Evolutionary conservation across 2,113 vertebrate species (phyloP), one percentile per base, ranked within the genome.

Genomic region (Upupa epops): DNA sequence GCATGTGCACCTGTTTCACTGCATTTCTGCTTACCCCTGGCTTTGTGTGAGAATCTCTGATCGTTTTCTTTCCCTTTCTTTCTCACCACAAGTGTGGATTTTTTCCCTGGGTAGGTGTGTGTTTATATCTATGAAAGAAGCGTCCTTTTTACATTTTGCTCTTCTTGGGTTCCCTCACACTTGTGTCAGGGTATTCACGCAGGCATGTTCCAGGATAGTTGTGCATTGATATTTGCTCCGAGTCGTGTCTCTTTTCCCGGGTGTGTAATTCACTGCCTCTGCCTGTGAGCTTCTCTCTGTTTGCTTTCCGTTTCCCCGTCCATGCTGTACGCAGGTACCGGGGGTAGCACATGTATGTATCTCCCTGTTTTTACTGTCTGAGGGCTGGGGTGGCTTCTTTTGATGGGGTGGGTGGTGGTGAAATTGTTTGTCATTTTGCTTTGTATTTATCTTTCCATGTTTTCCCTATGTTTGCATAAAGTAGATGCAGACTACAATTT

Each of bases 391-490:
- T 12, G 46, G 5, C 7, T 68, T 64, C 68, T 86, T 87, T 70
- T 88, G 55, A 86, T 65, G 93, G 82, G 74, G 76, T 72, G 76
- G 76, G 73, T 34, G 76, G 83, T 46, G 45, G 58, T 81, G 71
- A 83, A 95, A 96, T 73, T 94, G 89, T 96, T 97, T 95, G 74
- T 95, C 95, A 88, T 97, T 97, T 97, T 84, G 94, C 95, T 94
- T 96, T 95, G 83, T 96, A 96, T 97, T 96, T 97, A 93, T 65
- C 96, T 96, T 95, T 95, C 49, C 9, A 32, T 96, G 95, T 97
- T 97, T 96, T 88, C 87, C 97, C 96, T 92, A 87, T 97, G 97
- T 98, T 98, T 98, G 97, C 98, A 98, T 98, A 98, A 97, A 97
- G 96, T 97, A 93, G 96, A 97, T 96, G 97, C 97, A 97, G 96